Percentiles rank a stretch among this genome's conserved stretches.
phyloP scores from a whole-genome alignment of 23 tunicate genomes.

The Trididemnum clinides region DNA sequence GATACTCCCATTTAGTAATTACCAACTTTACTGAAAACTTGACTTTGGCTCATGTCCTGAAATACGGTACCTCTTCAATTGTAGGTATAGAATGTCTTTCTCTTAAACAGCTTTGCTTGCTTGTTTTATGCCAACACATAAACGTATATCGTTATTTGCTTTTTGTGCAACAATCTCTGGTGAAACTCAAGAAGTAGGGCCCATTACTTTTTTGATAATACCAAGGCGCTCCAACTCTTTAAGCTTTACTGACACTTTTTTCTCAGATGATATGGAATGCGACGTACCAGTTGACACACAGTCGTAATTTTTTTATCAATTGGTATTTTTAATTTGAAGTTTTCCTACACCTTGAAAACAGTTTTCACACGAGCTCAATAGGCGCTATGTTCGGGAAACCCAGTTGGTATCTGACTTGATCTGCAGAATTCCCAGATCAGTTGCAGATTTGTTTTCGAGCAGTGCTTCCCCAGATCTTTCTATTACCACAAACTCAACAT shows the following conservation, averaged over 20 bases:
- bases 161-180: neutral
- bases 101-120: neutral
- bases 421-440: no score
- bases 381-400: neutral
- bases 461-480: neutral
- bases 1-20: conserved; percentile 19
- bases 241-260: neutral
- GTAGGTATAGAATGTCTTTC: conserved; percentile 25
- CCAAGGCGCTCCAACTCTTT: neutral
- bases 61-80: neutral
- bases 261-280: neutral
- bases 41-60: conserved; percentile 5
- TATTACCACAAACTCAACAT: no score
- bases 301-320: neutral
- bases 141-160: conserved; percentile 13
- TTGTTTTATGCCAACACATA: conserved; percentile 1
- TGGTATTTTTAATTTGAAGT: neutral
- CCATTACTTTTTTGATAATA: neutral
- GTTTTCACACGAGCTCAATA: no score
- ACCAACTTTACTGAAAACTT: conserved; percentile 2
- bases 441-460: neutral
- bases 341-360: conserved; percentile 8
- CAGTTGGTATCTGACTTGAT: no score
- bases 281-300: neutral
- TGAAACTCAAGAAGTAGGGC: conserved; percentile 9